phyloP scores from a whole-genome alignment of 2,888 invertebrate species.

The Limnephilus lunatus region DNA sequence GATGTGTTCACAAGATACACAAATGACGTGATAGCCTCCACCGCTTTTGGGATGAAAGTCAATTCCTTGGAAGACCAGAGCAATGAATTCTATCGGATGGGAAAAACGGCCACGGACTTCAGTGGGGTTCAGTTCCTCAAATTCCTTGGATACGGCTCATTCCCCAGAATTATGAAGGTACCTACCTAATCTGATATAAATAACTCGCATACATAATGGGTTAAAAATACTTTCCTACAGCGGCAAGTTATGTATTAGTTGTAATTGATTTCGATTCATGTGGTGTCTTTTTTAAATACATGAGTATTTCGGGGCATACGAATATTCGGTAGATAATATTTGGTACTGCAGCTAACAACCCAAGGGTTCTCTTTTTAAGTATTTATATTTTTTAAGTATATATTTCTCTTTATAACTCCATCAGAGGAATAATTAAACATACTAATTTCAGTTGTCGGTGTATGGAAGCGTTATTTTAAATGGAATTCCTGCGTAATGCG shows the following conservation, averaged over 20 bases:
- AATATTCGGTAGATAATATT: no score
- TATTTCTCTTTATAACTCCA: no score
- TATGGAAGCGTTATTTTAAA: no score
- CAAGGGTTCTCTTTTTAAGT: not conserved
- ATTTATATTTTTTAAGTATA: no score
- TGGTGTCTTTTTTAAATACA: not conserved
- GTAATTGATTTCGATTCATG: not conserved
- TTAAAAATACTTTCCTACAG: not conserved
- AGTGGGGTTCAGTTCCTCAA: slow-evolving; percentile 65
- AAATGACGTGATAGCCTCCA: slow-evolving; percentile 79
- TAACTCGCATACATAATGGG: not conserved
- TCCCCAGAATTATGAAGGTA: slow-evolving; percentile 65
- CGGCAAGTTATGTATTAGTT: not conserved
- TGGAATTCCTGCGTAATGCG: no score
- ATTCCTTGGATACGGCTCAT: slow-evolving; percentile 64
- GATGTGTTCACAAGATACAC: slow-evolving; percentile 77
- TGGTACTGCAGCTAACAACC: not conserved
- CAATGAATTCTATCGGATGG: slow-evolving; percentile 76
- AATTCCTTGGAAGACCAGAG: slow-evolving; percentile 76
- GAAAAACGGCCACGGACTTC: slow-evolving; percentile 67
- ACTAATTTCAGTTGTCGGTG: no score
- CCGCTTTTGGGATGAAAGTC: slow-evolving; percentile 78
- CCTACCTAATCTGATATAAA: slow-evolving; percentile 3
- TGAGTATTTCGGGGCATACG: not conserved
- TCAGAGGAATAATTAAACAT: not conserved